Evolutionary conservation across 2,797 vertebrate species (phyloP).

Genomic region (Iguana delicatissima): DNA sequence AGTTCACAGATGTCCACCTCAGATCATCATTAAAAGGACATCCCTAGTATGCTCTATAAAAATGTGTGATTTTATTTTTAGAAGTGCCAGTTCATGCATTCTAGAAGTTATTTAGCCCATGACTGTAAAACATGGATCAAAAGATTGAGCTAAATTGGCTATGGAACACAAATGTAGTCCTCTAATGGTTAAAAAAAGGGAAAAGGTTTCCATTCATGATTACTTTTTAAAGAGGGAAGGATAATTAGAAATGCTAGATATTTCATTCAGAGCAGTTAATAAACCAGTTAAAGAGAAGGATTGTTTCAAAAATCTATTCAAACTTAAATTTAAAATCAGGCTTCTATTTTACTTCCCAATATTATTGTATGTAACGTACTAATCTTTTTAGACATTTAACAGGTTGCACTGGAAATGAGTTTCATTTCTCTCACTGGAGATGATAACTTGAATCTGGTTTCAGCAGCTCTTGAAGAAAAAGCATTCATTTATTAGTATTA

Average conservation of each 20-base stretch:
- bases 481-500: neutral
- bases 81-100: neutral
- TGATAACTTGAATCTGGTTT: slow-evolving; percentile 17
- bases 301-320: neutral
- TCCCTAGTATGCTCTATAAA: neutral
- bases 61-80: neutral
- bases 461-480: slow-evolving; percentile 6
- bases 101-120: neutral
- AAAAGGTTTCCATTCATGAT: neutral
- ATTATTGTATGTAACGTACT: neutral
- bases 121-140: neutral
- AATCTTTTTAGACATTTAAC: slow-evolving; percentile 4
- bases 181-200: neutral
- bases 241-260: neutral
- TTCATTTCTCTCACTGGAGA: slow-evolving; percentile 23
- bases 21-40: neutral
- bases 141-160: neutral
- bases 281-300: neutral
- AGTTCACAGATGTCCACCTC: neutral
- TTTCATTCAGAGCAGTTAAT: neutral
- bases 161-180: neutral
- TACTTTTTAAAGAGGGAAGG: neutral
- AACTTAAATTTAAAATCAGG: neutral
- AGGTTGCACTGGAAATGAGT: neutral
- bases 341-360: neutral